Evolutionary conservation across 2,113 vertebrate species (phyloP), one percentile per base, ranked within the genome.

Genomic region (Chamaetylas fuelleborni): DNA sequence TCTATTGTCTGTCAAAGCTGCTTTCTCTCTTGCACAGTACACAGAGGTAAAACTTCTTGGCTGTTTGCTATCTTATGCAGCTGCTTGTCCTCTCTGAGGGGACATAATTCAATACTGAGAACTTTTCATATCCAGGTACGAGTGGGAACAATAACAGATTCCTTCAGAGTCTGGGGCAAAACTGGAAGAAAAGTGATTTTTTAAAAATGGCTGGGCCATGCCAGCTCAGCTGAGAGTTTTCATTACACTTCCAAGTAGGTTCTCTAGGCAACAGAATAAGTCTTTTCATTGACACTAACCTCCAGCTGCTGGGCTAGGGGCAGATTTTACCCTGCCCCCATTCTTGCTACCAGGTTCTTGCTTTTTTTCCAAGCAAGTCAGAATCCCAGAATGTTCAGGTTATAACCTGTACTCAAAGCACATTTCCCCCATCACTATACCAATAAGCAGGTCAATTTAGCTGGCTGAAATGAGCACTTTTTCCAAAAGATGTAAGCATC

Each of bases 381-480:
- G 16, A 64, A 81, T 60, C 58, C 8, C 51, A 71, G 31, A 74
- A 25, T 12, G 7, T 14, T 36, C 64, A 88, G 40, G 14, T 29
- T 78, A 14, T 22, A 84, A 40, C 38, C 36, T 64, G 40, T 5
- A 31, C 61, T 42, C 29, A 31, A 40, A 54, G 51, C 22, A 78
- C 8, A 31, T 65, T 88, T 80, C 26, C 4, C 14, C 43, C 33
- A 77, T 79, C 54, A 47, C 62, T 81, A 12, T 22, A 69, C 20
- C 36, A 83, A 88, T 31, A 62, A 38, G 4, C 23, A 90, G 70
- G 47, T 76, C 62, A 72, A 8, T 74, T 91, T 88, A 76, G 45
- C 60, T 34, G 36, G n/a, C 77, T 73, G 65, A 74, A 81, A 56
- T 40, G 28, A 91, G 11, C 48, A 85, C 22, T 90, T 87, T 94